A percentile compares a stretch with the other conserved stretches of the same genome.
Conservation (phyloP, 2,113 vertebrate genomes). For the Mustela nigripes region DNA sequence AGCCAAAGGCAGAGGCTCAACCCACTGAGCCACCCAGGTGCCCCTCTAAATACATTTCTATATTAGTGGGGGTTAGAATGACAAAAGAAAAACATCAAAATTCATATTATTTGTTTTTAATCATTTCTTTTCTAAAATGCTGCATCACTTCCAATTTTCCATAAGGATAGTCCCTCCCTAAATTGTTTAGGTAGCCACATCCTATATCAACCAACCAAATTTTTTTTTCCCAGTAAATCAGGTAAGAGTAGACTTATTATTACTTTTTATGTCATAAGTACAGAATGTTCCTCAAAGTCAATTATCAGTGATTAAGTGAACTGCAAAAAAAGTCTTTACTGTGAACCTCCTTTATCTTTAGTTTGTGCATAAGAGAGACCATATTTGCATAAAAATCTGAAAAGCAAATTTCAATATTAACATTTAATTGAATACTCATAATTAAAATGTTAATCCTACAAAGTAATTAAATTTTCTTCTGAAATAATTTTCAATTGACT, state of each 20-base stretch:
- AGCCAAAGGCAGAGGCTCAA: too few species aligned
- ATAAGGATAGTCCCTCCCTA: neutral
- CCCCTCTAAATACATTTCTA: neutral
- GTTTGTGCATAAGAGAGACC: conserved; percentile 71
- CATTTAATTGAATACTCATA: conserved; percentile 83
- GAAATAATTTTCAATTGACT: conserved; percentile 79
- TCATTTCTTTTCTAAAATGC: neutral
- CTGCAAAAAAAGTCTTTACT: conserved; percentile 65
- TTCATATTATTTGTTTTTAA: neutral
- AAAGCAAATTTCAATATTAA: conserved; percentile 80
- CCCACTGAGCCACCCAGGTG: too few species aligned
- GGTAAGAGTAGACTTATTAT: conserved; percentile 65
- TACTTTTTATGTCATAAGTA: conserved; percentile 62
- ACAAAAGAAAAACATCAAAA: neutral
- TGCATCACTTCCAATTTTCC: neutral
- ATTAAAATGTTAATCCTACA: conserved; percentile 86
- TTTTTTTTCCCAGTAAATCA: conserved; percentile 25
- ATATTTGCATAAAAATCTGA: conserved; percentile 84
- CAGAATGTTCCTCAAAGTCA: conserved; percentile 78
- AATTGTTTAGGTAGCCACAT: neutral
- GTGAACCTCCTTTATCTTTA: conserved; percentile 79
- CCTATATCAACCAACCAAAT: neutral
- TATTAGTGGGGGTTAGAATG: neutral
- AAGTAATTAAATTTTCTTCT: conserved; percentile 85
- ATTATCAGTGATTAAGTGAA: conserved; percentile 67